phyloP scores from a whole-genome alignment of 2,113 vertebrate species.

The Cervus canadensis region DNA sequence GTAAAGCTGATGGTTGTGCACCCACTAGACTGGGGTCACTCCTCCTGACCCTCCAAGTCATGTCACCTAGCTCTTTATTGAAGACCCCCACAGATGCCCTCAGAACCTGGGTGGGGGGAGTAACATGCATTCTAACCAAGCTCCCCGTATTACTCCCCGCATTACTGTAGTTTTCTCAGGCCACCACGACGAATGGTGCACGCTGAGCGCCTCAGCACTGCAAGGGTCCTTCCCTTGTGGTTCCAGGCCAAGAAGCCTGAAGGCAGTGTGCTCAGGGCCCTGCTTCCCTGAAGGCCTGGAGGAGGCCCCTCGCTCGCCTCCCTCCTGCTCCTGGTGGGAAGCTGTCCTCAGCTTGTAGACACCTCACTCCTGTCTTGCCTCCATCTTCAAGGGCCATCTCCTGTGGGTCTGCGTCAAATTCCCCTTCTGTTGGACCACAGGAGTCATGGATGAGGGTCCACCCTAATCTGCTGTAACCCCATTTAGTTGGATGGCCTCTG shows the following conservation, averaged over 20 bases:
- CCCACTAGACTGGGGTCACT: neutral
- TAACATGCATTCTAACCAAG: neutral
- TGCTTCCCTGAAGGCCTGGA: neutral
- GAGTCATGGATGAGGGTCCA: neutral
- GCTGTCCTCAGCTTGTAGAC: neutral
- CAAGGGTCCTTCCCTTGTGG: neutral
- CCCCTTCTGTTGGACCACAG: neutral
- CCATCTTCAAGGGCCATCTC: neutral
- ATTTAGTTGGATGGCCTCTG: neutral
- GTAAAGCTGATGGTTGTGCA: neutral
- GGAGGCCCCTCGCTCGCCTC: neutral
- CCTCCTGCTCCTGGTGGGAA: neutral
- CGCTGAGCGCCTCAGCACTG: neutral
- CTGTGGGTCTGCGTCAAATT: neutral
- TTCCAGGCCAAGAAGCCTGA: neutral
- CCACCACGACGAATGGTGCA: neutral
- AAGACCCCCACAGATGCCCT: neutral
- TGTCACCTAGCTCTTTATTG: neutral
- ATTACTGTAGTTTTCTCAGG: neutral
- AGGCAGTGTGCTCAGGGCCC: neutral
- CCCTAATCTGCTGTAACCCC: neutral
- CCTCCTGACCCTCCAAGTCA: neutral
- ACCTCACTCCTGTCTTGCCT: neutral
- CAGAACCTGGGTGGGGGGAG: neutral
- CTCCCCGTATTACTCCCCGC: fast-evolving